Percentiles rank a stretch among this genome's conserved stretches.
Evolutionary conservation across 1,140 invertebrate species (phyloP).

Genomic region (Drosophila parvula): DNA sequence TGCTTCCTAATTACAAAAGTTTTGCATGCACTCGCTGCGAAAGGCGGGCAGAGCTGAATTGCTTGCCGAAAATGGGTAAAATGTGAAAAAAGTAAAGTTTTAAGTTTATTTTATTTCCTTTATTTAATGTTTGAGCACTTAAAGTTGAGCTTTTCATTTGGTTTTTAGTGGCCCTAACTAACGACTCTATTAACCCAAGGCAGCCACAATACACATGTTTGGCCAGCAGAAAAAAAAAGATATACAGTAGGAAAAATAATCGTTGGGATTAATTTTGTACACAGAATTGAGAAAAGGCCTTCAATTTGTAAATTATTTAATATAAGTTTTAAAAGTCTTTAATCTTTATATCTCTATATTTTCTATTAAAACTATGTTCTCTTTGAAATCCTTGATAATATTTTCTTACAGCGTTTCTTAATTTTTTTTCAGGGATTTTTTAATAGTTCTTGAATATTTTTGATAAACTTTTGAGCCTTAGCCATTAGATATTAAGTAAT

Average conservation of each 20-base stretch:
- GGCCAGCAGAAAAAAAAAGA: conserved; percentile 6
- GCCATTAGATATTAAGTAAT: neutral
- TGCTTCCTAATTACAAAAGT: conserved; percentile 82
- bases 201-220: conserved; percentile 69
- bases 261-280: too few species aligned
- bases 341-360: too few species aligned
- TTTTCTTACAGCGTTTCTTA: too few species aligned
- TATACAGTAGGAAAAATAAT: conserved; percentile 12
- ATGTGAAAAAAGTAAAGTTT: conserved; percentile 38
- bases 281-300: too few species aligned
- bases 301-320: too few species aligned
- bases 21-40: conserved; percentile 71
- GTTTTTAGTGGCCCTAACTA: conserved; percentile 49
- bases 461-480: neutral
- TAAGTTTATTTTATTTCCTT: conserved; percentile 76
- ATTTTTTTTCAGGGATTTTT: neutral
- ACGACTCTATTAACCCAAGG: conserved; percentile 70
- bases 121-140: conserved; percentile 71
- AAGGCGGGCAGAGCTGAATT: conserved; percentile 20
- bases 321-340: too few species aligned
- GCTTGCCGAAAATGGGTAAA: conserved; percentile 25
- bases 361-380: too few species aligned
- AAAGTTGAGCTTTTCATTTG: conserved; percentile 62
- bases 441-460: neutral
- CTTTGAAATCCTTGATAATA: too few species aligned